Conservation (phyloP, 2,888 invertebrate species). For the Brachyopa scutellaris region DNA sequence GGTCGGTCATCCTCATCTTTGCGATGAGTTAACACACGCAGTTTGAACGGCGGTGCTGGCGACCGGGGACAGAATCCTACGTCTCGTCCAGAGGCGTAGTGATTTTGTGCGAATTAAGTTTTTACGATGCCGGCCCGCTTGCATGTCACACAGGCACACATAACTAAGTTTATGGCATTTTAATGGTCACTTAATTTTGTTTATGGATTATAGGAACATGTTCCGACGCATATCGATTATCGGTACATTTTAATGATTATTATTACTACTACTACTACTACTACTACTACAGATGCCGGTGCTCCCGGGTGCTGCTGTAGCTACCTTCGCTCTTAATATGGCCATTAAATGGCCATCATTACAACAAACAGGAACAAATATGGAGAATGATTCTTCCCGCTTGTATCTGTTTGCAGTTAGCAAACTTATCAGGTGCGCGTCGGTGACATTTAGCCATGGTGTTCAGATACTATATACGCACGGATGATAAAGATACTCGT, state of each 20-base stretch:
- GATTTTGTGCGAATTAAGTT: conserved; percentile 74
- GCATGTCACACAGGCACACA: conserved; percentile 74
- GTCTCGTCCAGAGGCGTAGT: conserved; percentile 45
- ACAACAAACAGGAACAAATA: conserved; percentile 57
- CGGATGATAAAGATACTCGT: conserved; percentile 4
- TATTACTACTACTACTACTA: conserved; percentile 59
- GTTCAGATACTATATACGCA: conserved; percentile 8
- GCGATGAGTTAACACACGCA: conserved; percentile 19
- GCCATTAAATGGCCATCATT: conserved; percentile 37
- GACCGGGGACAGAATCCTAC: too few species aligned
- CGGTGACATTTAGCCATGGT: conserved; percentile 41
- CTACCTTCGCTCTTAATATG: conserved; percentile 66
- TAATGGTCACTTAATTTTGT: conserved; percentile 82
- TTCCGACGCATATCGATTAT: conserved; percentile 77
- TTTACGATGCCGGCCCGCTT: conserved; percentile 72
- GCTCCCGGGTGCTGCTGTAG: conserved; percentile 58
- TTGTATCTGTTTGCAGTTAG: conserved; percentile 55
- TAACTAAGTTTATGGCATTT: conserved; percentile 82
- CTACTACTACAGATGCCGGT: conserved; percentile 55
- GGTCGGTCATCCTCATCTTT: conserved; percentile 55
- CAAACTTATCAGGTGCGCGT: conserved; percentile 34
- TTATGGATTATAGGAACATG: conserved; percentile 81
- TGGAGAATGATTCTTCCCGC: conserved; percentile 45
- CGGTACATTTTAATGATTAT: conserved; percentile 77
- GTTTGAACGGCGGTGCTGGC: not conserved